Conservation (phyloP, 2,888 invertebrate genomes). For the Drepana falcataria region DNA sequence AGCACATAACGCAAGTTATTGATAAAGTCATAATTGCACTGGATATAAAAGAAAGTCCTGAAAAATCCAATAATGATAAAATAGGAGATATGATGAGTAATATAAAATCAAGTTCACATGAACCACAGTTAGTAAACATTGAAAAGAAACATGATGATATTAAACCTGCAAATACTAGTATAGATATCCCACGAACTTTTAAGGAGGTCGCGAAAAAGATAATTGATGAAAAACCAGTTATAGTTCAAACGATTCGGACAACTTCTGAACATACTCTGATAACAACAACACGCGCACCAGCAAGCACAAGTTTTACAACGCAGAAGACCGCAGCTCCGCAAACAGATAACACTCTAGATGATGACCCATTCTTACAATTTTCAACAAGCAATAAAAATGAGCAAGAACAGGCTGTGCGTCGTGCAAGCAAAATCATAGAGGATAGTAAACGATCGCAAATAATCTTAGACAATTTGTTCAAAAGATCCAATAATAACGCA, state of each 20-base stretch:
- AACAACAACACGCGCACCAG: not conserved
- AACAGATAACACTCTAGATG: slow-evolving; percentile 1
- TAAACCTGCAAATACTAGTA: not conserved
- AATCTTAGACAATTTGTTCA: slow-evolving; percentile 23
- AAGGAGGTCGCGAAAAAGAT: slow-evolving; percentile 17
- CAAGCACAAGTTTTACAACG: not conserved
- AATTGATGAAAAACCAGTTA: not conserved
- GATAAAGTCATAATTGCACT: slow-evolving; percentile 33
- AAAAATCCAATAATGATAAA: slow-evolving; percentile 27
- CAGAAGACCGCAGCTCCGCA: not conserved
- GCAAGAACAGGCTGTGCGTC: slow-evolving; percentile 22
- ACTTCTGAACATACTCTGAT: not conserved
- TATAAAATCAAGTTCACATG: slow-evolving; percentile 26
- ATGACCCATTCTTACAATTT: slow-evolving; percentile 3
- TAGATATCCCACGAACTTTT: slow-evolving; percentile 5
- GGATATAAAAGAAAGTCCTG: slow-evolving; percentile 19
- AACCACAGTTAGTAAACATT: slow-evolving; percentile 13
- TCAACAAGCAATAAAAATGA: not conserved
- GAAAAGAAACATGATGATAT: slow-evolving; percentile 27
- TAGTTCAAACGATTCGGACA: not conserved
- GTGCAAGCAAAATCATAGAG: slow-evolving; percentile 34
- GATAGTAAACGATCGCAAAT: slow-evolving; percentile 29
- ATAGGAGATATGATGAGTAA: slow-evolving; percentile 32
- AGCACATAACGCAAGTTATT: slow-evolving; percentile 38
- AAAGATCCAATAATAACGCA: slow-evolving; percentile 13